These are phyloP conservation scores for Petrocephalus zakoni DNA, from an alignment of 2,113 vertebrate genomes.

Conservation along the genomic window DNA sequence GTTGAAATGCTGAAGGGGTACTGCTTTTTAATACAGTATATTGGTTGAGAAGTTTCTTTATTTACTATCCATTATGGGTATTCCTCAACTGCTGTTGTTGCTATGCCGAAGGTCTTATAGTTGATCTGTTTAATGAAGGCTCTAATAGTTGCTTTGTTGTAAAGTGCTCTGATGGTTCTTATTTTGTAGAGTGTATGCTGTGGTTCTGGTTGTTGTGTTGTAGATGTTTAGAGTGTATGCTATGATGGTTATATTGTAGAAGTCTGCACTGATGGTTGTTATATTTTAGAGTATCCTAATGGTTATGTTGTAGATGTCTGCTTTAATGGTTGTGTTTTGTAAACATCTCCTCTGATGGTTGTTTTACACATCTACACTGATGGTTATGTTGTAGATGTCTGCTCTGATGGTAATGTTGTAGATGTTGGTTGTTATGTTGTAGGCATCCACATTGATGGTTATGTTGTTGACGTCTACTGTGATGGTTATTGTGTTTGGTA, in stretches of 20 bases:
- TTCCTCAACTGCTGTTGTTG: background rate
- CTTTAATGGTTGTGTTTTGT: too few species aligned
- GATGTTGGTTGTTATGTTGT: too few species aligned
- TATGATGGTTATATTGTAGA: background rate
- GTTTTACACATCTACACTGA: conserved; percentile 38
- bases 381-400: background rate
- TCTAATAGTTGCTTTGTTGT: conserved; percentile 1
- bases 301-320: too few species aligned
- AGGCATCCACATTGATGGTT: background rate
- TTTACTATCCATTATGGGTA: background rate
- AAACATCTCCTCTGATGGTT: too few species aligned
- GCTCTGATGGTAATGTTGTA: too few species aligned
- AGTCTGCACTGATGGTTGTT: conserved; percentile 23
- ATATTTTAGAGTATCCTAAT: too few species aligned
- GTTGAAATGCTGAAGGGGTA: background rate
- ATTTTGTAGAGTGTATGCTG: conserved; percentile 46
- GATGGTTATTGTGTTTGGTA: background rate
- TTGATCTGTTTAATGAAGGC: background rate
- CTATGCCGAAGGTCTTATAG: background rate
- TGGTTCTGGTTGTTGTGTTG: background rate
- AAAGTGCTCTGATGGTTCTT: conserved; percentile 19
- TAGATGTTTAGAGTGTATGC: conserved; percentile 37
- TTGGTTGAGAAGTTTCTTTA: background rate
- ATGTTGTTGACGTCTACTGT: background rate
- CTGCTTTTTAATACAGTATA: background rate